phyloP scores from a whole-genome alignment of 92 coral and sea anemone species.

The Zoanthus gigantus region DNA sequence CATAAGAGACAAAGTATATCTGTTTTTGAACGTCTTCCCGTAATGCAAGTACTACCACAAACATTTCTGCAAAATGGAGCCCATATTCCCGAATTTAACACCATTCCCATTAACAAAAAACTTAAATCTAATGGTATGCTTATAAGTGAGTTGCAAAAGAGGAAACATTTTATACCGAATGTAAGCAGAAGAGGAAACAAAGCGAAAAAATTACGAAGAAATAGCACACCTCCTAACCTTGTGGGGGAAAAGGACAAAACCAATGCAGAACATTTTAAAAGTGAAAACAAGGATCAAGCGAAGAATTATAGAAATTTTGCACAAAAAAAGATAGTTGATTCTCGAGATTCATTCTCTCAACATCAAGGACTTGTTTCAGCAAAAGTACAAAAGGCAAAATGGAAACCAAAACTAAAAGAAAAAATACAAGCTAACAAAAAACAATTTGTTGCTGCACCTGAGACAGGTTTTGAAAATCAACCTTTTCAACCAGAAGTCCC shows the following conservation, averaged over 20 bases:
- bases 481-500: conserved; percentile 32
- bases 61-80: conserved; percentile 80
- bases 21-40: conserved; percentile 78
- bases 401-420: conserved; percentile 27
- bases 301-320: background rate
- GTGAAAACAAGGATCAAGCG: background rate
- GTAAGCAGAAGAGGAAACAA: background rate
- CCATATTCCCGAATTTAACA: conserved; percentile 70
- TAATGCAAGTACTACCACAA: conserved; percentile 91
- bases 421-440: conserved; percentile 14
- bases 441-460: conserved; percentile 34
- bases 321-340: background rate
- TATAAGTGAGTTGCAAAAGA: conserved; percentile 69
- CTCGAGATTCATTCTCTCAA: background rate
- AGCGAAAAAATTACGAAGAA: background rate
- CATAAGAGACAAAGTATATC: conserved; percentile 74
- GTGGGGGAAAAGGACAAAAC: background rate
- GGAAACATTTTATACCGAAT: conserved; percentile 68
- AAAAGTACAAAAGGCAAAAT: conserved; percentile 55
- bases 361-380: conserved; percentile 63
- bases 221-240: background rate
- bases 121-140: conserved; percentile 75
- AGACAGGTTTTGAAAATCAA: background rate
- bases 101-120: conserved; percentile 58
- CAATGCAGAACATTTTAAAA: background rate